phyloP scores from a whole-genome alignment of 64 coral and sea anemone genomes.

The Montipora efflorescens region DNA sequence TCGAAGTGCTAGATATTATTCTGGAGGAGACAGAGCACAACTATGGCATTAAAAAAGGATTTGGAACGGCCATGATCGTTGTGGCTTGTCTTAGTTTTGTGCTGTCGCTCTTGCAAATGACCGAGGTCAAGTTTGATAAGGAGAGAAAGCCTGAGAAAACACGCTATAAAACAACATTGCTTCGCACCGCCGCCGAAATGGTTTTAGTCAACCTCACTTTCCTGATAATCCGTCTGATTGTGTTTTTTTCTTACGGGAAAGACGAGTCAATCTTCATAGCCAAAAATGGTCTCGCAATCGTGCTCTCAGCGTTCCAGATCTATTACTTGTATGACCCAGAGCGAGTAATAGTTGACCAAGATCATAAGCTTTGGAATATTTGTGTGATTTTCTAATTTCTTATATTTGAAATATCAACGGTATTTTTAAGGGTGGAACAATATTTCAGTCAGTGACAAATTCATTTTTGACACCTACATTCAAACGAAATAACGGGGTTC shows the following conservation, averaged over 20 bases:
- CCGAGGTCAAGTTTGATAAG: constrained; percentile 15
- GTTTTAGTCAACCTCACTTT: constrained; percentile 48
- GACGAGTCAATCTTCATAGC: too few species aligned
- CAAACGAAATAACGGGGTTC: too few species aligned
- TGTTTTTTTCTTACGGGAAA: constrained; percentile 49
- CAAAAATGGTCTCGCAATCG: constrained; percentile 56
- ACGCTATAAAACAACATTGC: not conserved
- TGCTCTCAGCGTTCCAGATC: too few species aligned
- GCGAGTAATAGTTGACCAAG: too few species aligned
- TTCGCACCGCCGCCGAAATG: constrained; percentile 26
- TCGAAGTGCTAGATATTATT: constrained; percentile 54
- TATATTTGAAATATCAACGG: too few species aligned
- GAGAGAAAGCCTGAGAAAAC: not conserved
- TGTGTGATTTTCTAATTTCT: too few species aligned
- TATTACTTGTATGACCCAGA: too few species aligned
- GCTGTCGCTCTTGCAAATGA: not conserved
- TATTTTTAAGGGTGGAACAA: too few species aligned
- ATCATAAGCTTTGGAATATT: too few species aligned
- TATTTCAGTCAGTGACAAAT: too few species aligned
- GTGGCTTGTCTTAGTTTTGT: constrained; percentile 41
- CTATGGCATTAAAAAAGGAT: not conserved
- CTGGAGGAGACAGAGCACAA: constrained; percentile 30
- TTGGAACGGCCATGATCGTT: constrained; percentile 11
- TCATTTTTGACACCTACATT: too few species aligned
- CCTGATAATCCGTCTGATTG: constrained; percentile 51